These are phyloP conservation scores for Apodemia mormo DNA, from an alignment of 2,888 invertebrate genomes.

Conservation along the genomic window DNA sequence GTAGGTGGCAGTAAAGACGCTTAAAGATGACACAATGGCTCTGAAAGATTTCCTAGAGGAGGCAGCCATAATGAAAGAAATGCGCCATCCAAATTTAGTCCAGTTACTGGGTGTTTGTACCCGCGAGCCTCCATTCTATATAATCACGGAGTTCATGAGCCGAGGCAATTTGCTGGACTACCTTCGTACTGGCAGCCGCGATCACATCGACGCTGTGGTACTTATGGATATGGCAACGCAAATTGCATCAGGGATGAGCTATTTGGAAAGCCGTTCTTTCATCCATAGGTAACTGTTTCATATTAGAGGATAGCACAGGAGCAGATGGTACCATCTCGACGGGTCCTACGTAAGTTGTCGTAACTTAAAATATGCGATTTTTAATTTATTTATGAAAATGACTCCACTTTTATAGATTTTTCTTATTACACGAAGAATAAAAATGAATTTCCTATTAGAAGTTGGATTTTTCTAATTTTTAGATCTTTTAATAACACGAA, in stretches of 20 bases:
- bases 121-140: slow-evolving; percentile 99
- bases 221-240: slow-evolving; percentile 99
- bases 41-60: slow-evolving; percentile 99
- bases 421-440: no score
- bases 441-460: no score
- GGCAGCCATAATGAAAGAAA: slow-evolving; percentile 99
- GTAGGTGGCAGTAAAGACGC: slow-evolving; percentile 96
- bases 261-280: slow-evolving; percentile 96
- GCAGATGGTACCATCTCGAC: no score
- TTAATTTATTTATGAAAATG: no score
- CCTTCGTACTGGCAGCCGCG: slow-evolving; percentile 91
- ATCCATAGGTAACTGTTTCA: slow-evolving; percentile 87
- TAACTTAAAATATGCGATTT: no score
- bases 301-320: no score
- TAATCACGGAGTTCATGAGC: slow-evolving; percentile 99
- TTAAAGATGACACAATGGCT: slow-evolving; percentile 99
- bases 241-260: slow-evolving; percentile 99
- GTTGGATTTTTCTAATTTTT: no score
- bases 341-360: no score
- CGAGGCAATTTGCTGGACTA: slow-evolving; percentile 99
- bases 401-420: no score
- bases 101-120: slow-evolving; percentile 99
- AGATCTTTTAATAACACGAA: no score
- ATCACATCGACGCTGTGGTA: slow-evolving; percentile 95
- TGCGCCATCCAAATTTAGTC: slow-evolving; percentile 99